Conservation (phyloP, 2,113 vertebrate species). For the Bucco capensis region DNA sequence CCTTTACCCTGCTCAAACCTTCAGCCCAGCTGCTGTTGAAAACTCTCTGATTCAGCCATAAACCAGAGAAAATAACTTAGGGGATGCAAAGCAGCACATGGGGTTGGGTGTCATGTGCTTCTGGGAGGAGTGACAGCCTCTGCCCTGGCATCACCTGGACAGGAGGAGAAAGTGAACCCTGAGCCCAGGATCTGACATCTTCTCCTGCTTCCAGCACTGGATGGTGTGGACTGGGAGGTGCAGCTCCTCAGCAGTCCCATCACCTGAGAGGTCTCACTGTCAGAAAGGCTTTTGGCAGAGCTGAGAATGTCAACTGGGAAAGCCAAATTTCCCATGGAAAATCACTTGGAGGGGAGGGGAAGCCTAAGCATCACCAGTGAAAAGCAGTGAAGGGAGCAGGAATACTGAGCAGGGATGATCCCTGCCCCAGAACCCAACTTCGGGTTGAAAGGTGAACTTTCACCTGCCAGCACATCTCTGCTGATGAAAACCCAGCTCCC, state of each 20-base stretch:
- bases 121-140: not conserved
- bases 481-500: not conserved
- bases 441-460: not conserved
- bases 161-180: not conserved
- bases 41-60: not conserved
- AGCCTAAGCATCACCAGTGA: not conserved
- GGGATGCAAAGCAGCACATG: not conserved
- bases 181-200: not conserved
- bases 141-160: not conserved
- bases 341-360: not conserved
- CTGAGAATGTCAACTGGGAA: not conserved
- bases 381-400: fast-evolving
- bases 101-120: not conserved
- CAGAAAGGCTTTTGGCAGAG: not conserved
- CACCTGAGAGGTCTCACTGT: fast-evolving
- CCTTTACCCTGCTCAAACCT: not conserved
- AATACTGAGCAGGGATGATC: fast-evolving
- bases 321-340: not conserved
- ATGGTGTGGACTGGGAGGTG: not conserved
- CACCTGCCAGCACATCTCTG: not conserved
- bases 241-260: not conserved
- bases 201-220: not conserved
- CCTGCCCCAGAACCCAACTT: not conserved
- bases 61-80: not conserved
- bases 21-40: not conserved